These are phyloP conservation scores for Boloria euphrosyne DNA, from an alignment of 2,888 invertebrate genomes.

Conservation along the genomic window DNA sequence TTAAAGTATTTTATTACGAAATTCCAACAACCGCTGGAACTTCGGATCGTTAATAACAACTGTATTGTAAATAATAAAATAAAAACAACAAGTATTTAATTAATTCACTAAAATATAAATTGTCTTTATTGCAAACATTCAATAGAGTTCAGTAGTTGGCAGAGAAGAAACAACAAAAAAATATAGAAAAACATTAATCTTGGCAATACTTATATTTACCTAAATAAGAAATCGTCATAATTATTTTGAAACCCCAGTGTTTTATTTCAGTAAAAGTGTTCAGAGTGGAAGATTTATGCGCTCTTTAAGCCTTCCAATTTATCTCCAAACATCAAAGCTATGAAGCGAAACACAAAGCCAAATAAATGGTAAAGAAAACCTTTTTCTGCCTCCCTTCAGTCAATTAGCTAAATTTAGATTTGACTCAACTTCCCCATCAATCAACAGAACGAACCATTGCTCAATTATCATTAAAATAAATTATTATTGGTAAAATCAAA, in stretches of 20 bases:
- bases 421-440: constrained; percentile 10
- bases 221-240: not conserved
- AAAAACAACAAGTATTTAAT: no score
- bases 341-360: constrained; percentile 25
- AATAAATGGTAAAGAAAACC: constrained; percentile 21
- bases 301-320: constrained; percentile 23
- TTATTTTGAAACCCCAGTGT: constrained; percentile 2
- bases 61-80: no score
- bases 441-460: not conserved
- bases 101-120: no score
- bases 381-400: constrained; percentile 9
- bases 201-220: not conserved
- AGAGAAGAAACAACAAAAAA: no score
- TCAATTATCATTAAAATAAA: not conserved
- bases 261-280: constrained; percentile 7
- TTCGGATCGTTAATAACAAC: no score
- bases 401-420: constrained; percentile 23
- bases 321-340: constrained; percentile 27
- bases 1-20: no score
- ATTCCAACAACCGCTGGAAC: no score
- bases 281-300: constrained; percentile 20
- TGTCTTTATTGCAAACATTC: no score
- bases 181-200: not conserved
- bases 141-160: no score
- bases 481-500: no score